Percentiles rank a stretch among this genome's conserved stretches.
Evolutionary conservation across 2,113 vertebrate genomes (phyloP).

Genomic region (Myotis lucifugus): DNA sequence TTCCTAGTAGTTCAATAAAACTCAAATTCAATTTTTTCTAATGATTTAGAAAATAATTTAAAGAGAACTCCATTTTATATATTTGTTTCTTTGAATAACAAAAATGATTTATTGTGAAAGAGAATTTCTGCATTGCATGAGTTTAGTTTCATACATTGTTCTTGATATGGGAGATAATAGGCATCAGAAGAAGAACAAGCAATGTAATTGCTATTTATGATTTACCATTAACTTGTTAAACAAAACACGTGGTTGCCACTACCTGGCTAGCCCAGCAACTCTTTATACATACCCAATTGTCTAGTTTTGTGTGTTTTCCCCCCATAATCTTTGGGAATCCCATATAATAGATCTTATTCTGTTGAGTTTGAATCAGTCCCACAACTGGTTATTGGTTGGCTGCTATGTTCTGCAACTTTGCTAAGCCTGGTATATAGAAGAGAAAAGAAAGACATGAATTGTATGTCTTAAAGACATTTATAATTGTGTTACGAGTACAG

Average conservation of each 20-base stretch:
- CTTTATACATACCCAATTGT: not conserved
- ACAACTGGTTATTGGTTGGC: not conserved
- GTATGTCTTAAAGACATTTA: not conserved
- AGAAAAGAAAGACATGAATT: not conserved
- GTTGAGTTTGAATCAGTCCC: not conserved
- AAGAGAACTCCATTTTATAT: not conserved
- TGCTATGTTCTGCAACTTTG: not conserved
- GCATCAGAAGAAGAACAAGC: not conserved
- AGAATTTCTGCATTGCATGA: not conserved
- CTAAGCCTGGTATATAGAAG: not conserved
- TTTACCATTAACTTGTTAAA: not conserved
- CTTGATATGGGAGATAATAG: not conserved
- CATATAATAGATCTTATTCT: not conserved
- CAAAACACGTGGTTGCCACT: not conserved
- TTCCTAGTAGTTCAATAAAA: not conserved
- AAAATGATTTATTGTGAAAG: not conserved
- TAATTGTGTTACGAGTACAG: not conserved
- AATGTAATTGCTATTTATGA: not conserved
- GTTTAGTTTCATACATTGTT: not conserved
- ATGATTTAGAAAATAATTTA: conserved; percentile 18
- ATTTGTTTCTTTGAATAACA: not conserved
- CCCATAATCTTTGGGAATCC: not conserved
- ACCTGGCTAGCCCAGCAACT: not conserved
- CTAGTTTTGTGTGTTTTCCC: not conserved
- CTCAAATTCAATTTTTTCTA: conserved; percentile 9